Evolutionary conservation across 1,140 invertebrate species (phyloP), one percentile per base, ranked within the genome.

Genomic region (Aphidius ervi): DNA sequence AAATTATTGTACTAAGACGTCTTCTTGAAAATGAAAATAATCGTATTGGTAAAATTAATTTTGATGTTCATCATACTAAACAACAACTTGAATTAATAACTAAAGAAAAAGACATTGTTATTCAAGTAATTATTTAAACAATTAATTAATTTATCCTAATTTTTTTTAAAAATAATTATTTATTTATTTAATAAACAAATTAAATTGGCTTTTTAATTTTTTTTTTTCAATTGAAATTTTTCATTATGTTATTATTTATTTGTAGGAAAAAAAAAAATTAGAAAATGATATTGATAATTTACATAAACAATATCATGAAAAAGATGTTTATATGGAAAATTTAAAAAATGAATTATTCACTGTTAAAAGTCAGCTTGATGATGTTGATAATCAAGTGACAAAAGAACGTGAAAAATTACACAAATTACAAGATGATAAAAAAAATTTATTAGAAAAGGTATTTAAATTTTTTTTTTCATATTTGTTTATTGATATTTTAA

Each of bases 21-120:
- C 71, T 87, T 20, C 72, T 86, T 61, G 77, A 84, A 48, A 80
- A 81, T 4, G 85, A 86, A 70, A 82, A 82, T 65, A 66, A 63
- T 2, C 82, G 84, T 58, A 75, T 85, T 31, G 69, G 75, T 5
- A 75, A 79, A 61, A 76, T 84, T 16, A 80, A 81, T 46, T 61
- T 65, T 0, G 82, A 86, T 64, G 70, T 82, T 45, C 81, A 83
- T 61, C 69, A 78, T n/a, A 65, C 82, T 3, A 84, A 82, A 62
- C 70, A 69, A 7, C 72, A 81, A 46, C 57, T 80, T 6, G 74
- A 78, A 1, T 71, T 76, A 5, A 40, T 60, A 4, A 50, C 39
- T 45, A 77, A 78, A 23, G 80, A 83, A 47, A 66, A 72, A 4
- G 80, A 83, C 45, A 8, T 48, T 1, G 20, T 77, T 5, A 72